A percentile compares a stretch with the other conserved stretches of the same genome.
These are phyloP conservation scores for Falco biarmicus DNA, from an alignment of 2,797 vertebrate species.

Conservation along the genomic window DNA sequence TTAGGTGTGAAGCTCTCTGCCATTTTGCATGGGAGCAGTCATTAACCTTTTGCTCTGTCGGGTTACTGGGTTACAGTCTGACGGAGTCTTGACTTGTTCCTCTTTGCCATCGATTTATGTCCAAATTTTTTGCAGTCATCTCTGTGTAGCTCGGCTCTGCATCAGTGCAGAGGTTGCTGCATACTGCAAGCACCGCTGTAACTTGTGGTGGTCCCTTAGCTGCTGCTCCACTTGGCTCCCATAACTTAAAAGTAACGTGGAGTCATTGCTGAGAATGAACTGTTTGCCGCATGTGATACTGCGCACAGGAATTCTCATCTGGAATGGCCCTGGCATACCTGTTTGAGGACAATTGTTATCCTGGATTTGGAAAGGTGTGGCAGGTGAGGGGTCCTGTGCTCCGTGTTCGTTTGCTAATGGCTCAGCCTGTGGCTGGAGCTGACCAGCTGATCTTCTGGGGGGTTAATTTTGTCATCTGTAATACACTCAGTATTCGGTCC, in stretches of 20 bases:
- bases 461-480: background rate
- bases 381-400: background rate
- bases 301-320: background rate
- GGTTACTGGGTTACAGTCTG: background rate
- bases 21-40: background rate
- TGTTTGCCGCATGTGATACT: background rate
- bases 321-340: background rate
- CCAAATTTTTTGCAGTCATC: background rate
- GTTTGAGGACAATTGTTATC: background rate
- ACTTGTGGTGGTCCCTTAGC: background rate
- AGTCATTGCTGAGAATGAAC: background rate
- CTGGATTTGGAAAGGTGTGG: background rate
- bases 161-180: background rate
- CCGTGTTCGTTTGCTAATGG: background rate
- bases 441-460: background rate
- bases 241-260: background rate
- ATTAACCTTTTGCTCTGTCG: background rate
- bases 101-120: background rate
- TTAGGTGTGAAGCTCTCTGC: constrained; percentile 3
- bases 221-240: background rate
- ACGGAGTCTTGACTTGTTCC: background rate
- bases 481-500: background rate
- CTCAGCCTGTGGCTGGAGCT: background rate
- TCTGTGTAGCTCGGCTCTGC: background rate
- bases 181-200: background rate